Evolutionary conservation across 2,888 invertebrate genomes (phyloP).

Genomic region (Micoletzkya japonica): DNA sequence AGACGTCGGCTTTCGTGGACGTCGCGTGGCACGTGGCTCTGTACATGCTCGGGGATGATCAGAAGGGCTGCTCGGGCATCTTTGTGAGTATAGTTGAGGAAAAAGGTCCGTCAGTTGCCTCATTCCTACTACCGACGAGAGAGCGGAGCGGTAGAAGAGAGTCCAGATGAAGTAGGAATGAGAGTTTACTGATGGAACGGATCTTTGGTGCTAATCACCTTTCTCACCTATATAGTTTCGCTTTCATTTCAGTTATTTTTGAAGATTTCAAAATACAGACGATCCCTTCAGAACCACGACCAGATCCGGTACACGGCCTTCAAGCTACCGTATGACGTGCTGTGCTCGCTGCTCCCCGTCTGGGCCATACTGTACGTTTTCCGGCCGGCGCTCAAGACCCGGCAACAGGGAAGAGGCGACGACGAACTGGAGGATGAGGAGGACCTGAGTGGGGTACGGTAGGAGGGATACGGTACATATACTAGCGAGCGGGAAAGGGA

Average conservation of each 20-base stretch:
- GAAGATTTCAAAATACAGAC: not conserved
- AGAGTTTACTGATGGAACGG: no score
- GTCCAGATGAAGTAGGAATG: no score
- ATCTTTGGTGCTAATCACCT: not conserved
- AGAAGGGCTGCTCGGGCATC: slow-evolving; percentile 45
- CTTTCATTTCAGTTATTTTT: not conserved
- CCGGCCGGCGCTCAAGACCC: slow-evolving; percentile 34
- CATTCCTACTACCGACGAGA: no score
- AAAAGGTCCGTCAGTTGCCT: no score
- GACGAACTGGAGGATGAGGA: slow-evolving; percentile 28
- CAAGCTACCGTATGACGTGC: slow-evolving; percentile 46
- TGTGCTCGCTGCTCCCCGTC: slow-evolving; percentile 46
- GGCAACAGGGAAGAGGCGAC: not conserved
- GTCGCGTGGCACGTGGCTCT: slow-evolving; percentile 45
- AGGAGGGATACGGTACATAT: not conserved
- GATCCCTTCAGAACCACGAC: slow-evolving; percentile 43
- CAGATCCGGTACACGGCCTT: slow-evolving; percentile 42
- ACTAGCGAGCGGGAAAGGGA: not conserved
- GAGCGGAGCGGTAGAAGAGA: no score
- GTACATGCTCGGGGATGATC: slow-evolving; percentile 43
- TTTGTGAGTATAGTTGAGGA: slow-evolving; percentile 42
- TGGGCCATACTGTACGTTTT: slow-evolving; percentile 53
- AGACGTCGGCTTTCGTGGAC: slow-evolving; percentile 43
- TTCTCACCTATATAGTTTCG: not conserved
- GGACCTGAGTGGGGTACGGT: slow-evolving; percentile 4